Evolutionary conservation across 2,888 invertebrate genomes (phyloP).

Genomic region (Drosophila ezoana): DNA sequence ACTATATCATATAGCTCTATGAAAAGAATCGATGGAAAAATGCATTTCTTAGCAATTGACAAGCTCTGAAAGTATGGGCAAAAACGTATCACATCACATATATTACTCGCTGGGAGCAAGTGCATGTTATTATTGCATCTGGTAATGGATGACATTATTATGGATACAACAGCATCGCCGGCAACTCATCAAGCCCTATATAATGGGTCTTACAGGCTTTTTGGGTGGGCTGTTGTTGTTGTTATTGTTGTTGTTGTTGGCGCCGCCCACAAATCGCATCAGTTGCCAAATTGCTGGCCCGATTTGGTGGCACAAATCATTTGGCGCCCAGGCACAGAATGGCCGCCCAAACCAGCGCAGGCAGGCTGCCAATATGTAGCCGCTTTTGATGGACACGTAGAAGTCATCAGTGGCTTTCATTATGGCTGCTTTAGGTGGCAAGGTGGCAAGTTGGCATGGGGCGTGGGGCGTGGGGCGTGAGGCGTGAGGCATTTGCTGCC

Average conservation of each 20-base stretch:
- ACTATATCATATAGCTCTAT: too few relatives aligned
- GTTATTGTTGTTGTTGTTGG: conserved; percentile 3
- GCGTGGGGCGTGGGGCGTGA: not conserved
- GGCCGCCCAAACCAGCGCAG: not conserved
- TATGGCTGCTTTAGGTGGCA: conserved; percentile 22
- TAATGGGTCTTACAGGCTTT: not conserved
- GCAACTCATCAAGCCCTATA: conserved; percentile 26
- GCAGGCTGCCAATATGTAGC: conserved; percentile 4
- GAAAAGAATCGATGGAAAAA: too few relatives aligned
- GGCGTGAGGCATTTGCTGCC: conserved; percentile 5
- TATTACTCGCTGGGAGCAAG: not conserved
- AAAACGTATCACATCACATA: too few relatives aligned
- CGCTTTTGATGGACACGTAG: conserved; percentile 58
- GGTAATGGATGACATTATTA: conserved; percentile 2
- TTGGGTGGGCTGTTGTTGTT: not conserved
- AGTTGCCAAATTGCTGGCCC: conserved; percentile 48
- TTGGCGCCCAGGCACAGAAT: conserved; percentile 21
- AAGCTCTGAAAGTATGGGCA: too few relatives aligned
- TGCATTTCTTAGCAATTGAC: too few relatives aligned
- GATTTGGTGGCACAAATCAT: conserved; percentile 47
- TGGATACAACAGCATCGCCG: conserved; percentile 23
- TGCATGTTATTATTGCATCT: not conserved
- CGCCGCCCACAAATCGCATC: conserved; percentile 15
- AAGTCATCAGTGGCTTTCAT: conserved; percentile 63
- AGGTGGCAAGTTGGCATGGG: not conserved